Conservation (phyloP, 2,888 invertebrate species). For the Drosophila nigricruria region DNA sequence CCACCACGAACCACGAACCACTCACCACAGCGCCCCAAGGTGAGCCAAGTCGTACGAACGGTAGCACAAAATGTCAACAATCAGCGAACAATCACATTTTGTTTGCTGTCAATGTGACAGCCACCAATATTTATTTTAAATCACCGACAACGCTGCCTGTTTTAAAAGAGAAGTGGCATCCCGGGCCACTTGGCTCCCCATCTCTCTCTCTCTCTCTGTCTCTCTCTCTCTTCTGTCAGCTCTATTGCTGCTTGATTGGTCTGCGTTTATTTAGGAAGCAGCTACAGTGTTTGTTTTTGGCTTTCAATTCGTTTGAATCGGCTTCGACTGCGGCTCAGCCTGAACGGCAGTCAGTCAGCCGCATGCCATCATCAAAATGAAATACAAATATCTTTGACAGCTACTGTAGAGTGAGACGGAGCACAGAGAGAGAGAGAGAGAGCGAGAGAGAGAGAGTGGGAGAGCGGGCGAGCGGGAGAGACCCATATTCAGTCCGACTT, state of each 20-base stretch:
- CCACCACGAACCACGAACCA: conserved; percentile 4
- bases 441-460: background rate
- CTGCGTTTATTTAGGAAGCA: conserved; percentile 76
- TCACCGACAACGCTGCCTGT: conserved; percentile 61
- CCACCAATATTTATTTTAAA: conserved; percentile 82
- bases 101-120: conserved; percentile 80
- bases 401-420: conserved; percentile 61
- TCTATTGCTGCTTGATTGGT: conserved; percentile 60
- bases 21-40: conserved; percentile 36
- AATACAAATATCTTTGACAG: conserved; percentile 83
- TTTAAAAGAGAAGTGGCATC: conserved; percentile 56
- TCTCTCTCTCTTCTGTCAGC: background rate
- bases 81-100: conserved; percentile 81
- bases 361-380: conserved; percentile 80
- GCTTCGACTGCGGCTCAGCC: conserved; percentile 20
- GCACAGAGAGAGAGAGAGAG: conserved; percentile 1
- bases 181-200: conserved; percentile 20
- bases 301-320: conserved; percentile 75
- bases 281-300: conserved; percentile 75
- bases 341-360: conserved; percentile 72
- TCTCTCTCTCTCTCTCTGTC: background rate
- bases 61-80: conserved; percentile 82
- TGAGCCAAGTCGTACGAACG: conserved; percentile 48
- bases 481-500: conserved; percentile 61
- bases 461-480: background rate